A percentile compares a stretch with the other conserved stretches of the same genome.
Conservation (phyloP, 2,888 invertebrate species). For the Gibbula magus region DNA sequence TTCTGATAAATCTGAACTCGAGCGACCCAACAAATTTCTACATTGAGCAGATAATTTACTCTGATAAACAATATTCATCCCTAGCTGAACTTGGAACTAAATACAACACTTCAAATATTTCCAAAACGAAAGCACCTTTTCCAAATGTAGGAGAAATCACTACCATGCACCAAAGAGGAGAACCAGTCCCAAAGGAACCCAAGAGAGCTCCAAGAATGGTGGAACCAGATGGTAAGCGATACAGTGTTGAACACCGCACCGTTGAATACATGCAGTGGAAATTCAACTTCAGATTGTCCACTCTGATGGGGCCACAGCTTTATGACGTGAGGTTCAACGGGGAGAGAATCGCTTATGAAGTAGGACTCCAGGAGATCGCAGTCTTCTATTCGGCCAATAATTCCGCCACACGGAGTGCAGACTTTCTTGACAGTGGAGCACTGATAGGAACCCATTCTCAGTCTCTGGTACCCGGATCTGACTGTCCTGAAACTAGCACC, state of each 20-base stretch:
- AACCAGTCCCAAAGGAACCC: constrained; percentile 37
- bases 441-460: constrained; percentile 52
- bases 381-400: constrained; percentile 61
- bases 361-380: constrained; percentile 65
- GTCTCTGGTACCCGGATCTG: constrained; percentile 61
- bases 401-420: constrained; percentile 47
- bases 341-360: constrained; percentile 67
- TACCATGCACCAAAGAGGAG: constrained; percentile 39
- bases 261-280: constrained; percentile 66
- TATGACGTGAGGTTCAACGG: constrained; percentile 59
- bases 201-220: constrained; percentile 53
- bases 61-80: constrained; percentile 38
- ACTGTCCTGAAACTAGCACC: constrained; percentile 64
- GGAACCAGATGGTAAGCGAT: constrained; percentile 67
- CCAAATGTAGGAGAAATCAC: constrained; percentile 25
- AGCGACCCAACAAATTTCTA: constrained; percentile 39
- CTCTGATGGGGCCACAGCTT: constrained; percentile 59
- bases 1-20: constrained; percentile 51
- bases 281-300: constrained; percentile 62
- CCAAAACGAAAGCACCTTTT: not conserved
- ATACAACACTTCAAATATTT: constrained; percentile 27
- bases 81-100: constrained; percentile 38
- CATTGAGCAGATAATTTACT: constrained; percentile 49
- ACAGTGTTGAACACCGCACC: constrained; percentile 55
- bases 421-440: constrained; percentile 58